Evolutionary conservation across 2,888 invertebrate genomes (phyloP), one percentile per base, ranked within the genome.

Genomic region (Metopia argyrocephala): DNA sequence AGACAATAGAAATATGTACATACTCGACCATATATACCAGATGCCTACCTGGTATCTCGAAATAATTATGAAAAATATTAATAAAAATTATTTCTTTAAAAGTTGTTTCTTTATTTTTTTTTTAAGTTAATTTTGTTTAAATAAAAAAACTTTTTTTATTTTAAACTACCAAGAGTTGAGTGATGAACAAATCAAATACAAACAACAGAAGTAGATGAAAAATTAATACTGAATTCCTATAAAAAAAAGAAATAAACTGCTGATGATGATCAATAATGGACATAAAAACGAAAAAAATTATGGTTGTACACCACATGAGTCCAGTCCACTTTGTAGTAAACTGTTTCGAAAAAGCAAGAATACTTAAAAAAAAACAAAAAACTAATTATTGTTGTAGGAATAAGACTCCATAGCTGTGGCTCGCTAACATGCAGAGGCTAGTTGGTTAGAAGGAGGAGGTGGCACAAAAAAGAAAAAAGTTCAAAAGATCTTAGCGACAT

Each of bases 191-290:
- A 79, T 61, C 27, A 59, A 59, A 64, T 9, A 59, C 20, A 9
- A 48, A 56, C n/a, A n/a, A 25, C 48, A 70, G 20, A 59, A 59
- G 50, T 59, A 27, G 61, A 64, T 61, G 61, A 68, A 31, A 45
- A 54, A 73, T 56, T 48, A n/a, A 61, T 69, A 64, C 52, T 48
- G 69, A 68, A 69, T 78, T 76, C 48, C 56, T 65, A 70, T 20
- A 59, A 70, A 76, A 75, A 52, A 56, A n/a, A n/a, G n/a, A 62
- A 65, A 81, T 70, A 48, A 80, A 66, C 74, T 78, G 62, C 65
- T 74, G 74, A 68, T 79, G 83, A 83, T 82, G 80, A 80, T 79
- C 82, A 82, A 81, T 81, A 79, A 79, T 78, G 76, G 75, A 76
- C 71, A 76, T 79, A 78, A 74, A 70, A 68, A 61, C 75, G 61